Evolutionary conservation across 37 sponge, comb jelly and placozoan species (phyloP).

Genomic region (Geodia barretti): DNA sequence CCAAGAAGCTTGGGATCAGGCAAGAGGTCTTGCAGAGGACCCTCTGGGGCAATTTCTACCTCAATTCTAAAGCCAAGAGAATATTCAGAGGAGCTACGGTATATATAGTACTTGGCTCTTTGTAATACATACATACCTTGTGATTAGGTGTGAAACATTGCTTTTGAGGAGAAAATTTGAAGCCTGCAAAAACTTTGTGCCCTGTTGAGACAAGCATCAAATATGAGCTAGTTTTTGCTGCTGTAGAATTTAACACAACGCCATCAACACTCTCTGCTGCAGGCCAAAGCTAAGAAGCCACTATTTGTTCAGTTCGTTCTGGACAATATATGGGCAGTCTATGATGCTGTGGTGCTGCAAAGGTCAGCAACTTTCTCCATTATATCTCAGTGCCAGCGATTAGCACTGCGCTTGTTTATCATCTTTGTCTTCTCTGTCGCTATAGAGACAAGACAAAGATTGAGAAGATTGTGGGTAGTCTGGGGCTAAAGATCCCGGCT

Average conservation of each 20-base stretch:
- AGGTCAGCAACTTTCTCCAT: not conserved
- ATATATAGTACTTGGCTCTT: too few relatives aligned
- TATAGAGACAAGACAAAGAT: slow-evolving; percentile 80
- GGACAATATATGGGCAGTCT: slow-evolving; percentile 96
- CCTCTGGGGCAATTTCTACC: slow-evolving; percentile 98
- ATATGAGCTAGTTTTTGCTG: not conserved
- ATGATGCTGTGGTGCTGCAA: slow-evolving; percentile 74
- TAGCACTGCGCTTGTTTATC: too few relatives aligned
- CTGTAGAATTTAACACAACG: not conserved
- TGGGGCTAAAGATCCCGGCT: slow-evolving; percentile 79
- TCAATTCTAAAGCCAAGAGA: slow-evolving; percentile 87
- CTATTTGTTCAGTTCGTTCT: slow-evolving; percentile 96
- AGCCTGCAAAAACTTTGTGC: too few relatives aligned
- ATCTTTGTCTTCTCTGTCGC: too few relatives aligned
- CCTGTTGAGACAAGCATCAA: too few relatives aligned
- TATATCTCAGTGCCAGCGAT: not conserved
- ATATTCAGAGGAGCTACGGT: slow-evolving; percentile 91
- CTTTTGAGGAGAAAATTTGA: too few relatives aligned
- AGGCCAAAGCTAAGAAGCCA: slow-evolving; percentile 96
- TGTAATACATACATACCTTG: too few relatives aligned
- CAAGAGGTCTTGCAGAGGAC: slow-evolving; percentile 79
- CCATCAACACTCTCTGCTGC: not conserved
- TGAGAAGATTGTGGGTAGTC: slow-evolving; percentile 85
- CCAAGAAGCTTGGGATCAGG: slow-evolving; percentile 87
- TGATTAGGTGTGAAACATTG: too few relatives aligned